Evolutionary conservation across 2,797 vertebrate genomes (phyloP).

Genomic region (Limnodromus scolopaceus): DNA sequence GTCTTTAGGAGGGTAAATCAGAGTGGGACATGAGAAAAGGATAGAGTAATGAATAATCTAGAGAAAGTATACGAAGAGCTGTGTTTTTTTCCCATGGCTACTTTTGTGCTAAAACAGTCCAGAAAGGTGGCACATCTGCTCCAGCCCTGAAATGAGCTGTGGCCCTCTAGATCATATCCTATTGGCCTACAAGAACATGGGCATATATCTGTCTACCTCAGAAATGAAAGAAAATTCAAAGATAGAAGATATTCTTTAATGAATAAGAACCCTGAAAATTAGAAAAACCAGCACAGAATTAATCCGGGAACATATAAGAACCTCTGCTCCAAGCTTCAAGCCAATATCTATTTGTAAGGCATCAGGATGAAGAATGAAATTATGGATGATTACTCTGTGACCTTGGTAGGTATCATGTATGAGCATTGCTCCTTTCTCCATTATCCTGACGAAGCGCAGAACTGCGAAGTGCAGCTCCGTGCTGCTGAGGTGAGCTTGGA

Average conservation of each 20-base stretch:
- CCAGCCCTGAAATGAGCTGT: background rate
- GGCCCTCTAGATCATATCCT: background rate
- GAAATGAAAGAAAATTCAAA: background rate
- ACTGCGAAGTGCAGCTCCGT: background rate
- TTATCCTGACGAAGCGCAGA: background rate
- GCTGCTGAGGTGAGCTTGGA: accelerated
- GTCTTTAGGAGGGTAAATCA: background rate
- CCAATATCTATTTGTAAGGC: background rate
- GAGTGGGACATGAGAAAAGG: background rate
- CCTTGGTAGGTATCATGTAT: accelerated
- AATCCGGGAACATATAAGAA: background rate
- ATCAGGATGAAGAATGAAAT: background rate
- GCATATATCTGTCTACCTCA: background rate
- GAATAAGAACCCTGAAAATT: background rate
- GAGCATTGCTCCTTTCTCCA: accelerated
- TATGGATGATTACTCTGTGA: background rate
- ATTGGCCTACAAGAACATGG: background rate
- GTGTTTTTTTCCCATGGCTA: background rate
- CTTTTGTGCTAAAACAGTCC: background rate
- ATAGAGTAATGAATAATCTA: background rate
- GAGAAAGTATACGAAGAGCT: background rate
- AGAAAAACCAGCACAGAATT: background rate
- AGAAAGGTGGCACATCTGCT: background rate
- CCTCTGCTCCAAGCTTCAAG: background rate
- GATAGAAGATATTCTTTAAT: background rate